Evolutionary conservation across 2,888 invertebrate species (phyloP), one percentile per base, ranked within the genome.

Genomic region (Athalia rosae): DNA sequence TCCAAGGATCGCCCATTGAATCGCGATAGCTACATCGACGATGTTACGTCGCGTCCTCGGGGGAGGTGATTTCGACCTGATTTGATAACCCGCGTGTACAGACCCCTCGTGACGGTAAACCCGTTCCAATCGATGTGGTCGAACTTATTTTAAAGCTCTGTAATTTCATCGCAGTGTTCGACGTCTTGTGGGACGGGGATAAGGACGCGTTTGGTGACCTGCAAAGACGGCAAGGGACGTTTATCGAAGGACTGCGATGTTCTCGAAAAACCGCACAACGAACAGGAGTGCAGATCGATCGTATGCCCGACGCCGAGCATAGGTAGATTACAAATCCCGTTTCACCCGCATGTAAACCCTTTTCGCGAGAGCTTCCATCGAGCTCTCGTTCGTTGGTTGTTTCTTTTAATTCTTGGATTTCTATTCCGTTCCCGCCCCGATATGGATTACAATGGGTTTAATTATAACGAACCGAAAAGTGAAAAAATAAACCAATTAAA

Each of bases 121-220:
- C 43, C 9, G 9, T 63, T 4, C 4, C 43, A 9, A 41, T 59
- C 62, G n/a, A 45, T 63, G 4, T 59, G 8, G 5, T 1, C 11
- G 3, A 6, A 53, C 6, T 9, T 0, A 11, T 4, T 53, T 53
- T 53, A 7, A 53, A 53, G 4, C n/a, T 41, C 13, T n/a, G 28
- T 28, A 2, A 28, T 53, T 41, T 9, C n/a, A 43, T 84, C 89
- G 50, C 91, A 98, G 97, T 98, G 98, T 88, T 98, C 98, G n/a
- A 96, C 95, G 8, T 95, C 96, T 8, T 98, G 98, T 87, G 98
- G 97, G 8, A 95, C 94, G 87, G 98, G 98, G 0, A 91, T 95
- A 50, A 96, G 96, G 90, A 94, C 94, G 43, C 93, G 98, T 15
- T 93, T 93, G 53, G 95, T 97, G 73, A 95, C 95, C 86, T 98